Base-by-base conservation (phyloP, 2,888 invertebrate species). In the Odiellus spinosus region DNA sequence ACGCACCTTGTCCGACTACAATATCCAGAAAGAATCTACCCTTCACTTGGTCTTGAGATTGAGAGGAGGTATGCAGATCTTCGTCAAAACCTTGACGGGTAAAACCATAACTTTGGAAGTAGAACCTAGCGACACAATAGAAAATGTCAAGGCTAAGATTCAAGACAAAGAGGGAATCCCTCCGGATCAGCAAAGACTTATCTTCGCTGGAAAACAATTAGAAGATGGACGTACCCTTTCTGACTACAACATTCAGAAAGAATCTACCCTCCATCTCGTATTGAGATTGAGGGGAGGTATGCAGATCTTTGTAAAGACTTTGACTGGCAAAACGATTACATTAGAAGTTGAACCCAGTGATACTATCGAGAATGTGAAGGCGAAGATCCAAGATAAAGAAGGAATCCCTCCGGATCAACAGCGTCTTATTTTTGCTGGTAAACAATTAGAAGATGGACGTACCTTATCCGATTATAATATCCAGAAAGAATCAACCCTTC, bases 51-150 rank as follows among this genome's bases (percentile, higher is more conserved):
- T 87, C 60, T 71, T 88, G 55, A 76, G 91, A 59, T 76, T 93
- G 50, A 76, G 88, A 58, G 93, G 93, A 75, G 81, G 88, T 70
- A 90, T 90, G 90, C 91, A 95, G 77, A 93, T 95, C 71, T 95
- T 90, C 68, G 87, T 90, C 55, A 90, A 90, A 72, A 90, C 88
- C 59, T 75, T 88, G 44, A 88, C 86, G 61, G 87, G 87, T 61
- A 90, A 88, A 70, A 88, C 88, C 66, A 88, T 88, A 65, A 85
- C 86, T 65, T 77, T 86, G 52, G 85, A 86, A 73, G 86, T 86
- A 54, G 88, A 90, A 68, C 81, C 88, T 46, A 84, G 84, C 1
- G 88, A 90, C 65, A 84, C 86, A 11, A 88, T 90, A 59, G 88
- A 90, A 72, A 88, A 90, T 80, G 88, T 90, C 35, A 91, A 91